Evolutionary conservation across 1,140 invertebrate genomes (phyloP).

Genomic region (Eupeodes corollae): DNA sequence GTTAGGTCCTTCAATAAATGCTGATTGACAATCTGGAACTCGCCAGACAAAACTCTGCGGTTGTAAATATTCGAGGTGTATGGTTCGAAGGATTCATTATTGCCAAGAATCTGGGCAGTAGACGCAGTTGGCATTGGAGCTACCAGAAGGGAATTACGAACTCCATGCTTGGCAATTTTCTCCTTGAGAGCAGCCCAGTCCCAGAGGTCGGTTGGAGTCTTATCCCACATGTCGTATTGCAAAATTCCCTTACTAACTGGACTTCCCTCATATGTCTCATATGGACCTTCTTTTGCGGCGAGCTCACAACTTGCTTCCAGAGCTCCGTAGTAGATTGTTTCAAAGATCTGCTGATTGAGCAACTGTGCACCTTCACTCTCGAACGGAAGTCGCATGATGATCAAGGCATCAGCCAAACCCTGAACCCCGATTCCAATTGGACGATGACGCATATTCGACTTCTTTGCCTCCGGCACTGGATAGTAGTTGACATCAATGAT

Average conservation of each 20-base stretch:
- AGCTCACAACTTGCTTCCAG: conserved; percentile 94
- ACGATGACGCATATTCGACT: conserved; percentile 83
- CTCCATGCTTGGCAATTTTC: conserved; percentile 81
- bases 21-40: conserved; percentile 89
- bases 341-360: conserved; percentile 94
- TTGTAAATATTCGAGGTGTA: conserved; percentile 97
- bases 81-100: conserved; percentile 97
- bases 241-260: conserved; percentile 93
- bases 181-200: conserved; percentile 78
- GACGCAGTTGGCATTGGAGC: conserved; percentile 99
- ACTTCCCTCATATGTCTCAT: conserved; percentile 82
- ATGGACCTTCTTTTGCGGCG: conserved; percentile 73
- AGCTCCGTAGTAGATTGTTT: conserved; percentile 96
- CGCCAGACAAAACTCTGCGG: conserved; percentile 83
- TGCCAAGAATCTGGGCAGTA: conserved; percentile 97
- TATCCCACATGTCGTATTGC: conserved; percentile 97
- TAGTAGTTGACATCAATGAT: conserved; percentile 97
- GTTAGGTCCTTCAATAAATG: conserved; percentile 91
- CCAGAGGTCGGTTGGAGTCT: conserved; percentile 76
- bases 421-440: conserved; percentile 96
- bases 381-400: conserved; percentile 89
- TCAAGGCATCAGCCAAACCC: conserved; percentile 93
- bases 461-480: conserved; percentile 78
- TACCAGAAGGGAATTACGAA: conserved; percentile 87
- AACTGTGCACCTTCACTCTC: conserved; percentile 73